Evolutionary conservation across 2,888 invertebrate genomes (phyloP).

Genomic region (Gymnocheta viridis): DNA sequence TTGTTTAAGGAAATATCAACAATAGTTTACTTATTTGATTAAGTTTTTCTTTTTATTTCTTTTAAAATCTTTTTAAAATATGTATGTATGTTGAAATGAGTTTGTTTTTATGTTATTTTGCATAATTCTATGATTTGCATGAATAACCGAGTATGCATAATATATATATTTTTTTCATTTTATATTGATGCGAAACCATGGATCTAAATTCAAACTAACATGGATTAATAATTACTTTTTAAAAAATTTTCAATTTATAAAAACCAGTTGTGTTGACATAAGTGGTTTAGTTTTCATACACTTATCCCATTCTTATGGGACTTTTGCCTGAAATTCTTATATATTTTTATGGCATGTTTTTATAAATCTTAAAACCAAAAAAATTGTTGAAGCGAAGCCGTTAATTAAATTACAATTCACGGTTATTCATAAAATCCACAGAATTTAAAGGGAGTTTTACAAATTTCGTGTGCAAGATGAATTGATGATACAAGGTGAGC

Average conservation of each 20-base stretch:
- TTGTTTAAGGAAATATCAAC: conserved; percentile 17
- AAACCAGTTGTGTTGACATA: not conserved
- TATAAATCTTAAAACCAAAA: too few species aligned
- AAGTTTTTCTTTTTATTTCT: conserved; percentile 31
- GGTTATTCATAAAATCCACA: not conserved
- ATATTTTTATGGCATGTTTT: too few species aligned
- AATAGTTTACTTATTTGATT: conserved; percentile 9
- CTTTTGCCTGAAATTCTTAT: too few species aligned
- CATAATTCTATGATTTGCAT: not conserved
- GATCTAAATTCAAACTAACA: too few species aligned
- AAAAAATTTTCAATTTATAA: too few species aligned
- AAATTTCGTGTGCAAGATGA: not conserved
- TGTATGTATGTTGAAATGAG: not conserved
- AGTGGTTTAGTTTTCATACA: not conserved
- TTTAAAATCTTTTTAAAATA: conserved; percentile 10
- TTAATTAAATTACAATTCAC: too few species aligned
- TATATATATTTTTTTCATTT: too few species aligned
- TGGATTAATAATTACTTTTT: too few species aligned
- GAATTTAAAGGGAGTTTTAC: not conserved
- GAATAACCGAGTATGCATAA: not conserved
- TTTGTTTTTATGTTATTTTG: conserved; percentile 24
- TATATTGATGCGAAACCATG: too few species aligned
- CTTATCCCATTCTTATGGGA: too few species aligned
- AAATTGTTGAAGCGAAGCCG: too few species aligned
- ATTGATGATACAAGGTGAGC: too few species aligned